These are phyloP conservation scores for Trilocha varians DNA, from an alignment of 2,888 invertebrate genomes.

Conservation along the genomic window DNA sequence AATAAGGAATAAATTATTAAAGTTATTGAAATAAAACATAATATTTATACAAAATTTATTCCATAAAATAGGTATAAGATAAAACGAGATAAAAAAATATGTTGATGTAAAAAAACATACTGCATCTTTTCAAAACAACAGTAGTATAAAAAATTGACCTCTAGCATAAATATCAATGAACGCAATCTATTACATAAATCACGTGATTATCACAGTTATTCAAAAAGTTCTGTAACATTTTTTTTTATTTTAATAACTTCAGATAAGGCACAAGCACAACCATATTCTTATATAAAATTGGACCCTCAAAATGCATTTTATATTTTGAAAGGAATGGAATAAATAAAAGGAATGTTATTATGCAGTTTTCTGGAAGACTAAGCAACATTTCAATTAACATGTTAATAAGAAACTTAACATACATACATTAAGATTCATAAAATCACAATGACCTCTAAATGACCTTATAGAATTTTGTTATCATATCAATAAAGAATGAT, in stretches of 20 bases:
- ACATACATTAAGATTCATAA: conserved; percentile 4
- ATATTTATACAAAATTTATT: no score
- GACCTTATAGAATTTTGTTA: conserved; percentile 23
- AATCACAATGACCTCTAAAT: conserved; percentile 31
- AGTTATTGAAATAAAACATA: no score
- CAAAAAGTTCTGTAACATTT: conserved; percentile 2
- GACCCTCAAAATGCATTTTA: background rate
- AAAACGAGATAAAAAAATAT: no score
- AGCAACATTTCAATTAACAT: background rate
- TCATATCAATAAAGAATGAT: conserved; percentile 5
- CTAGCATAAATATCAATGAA: conserved; percentile 23
- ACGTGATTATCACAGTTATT: conserved; percentile 28
- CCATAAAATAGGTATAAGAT: no score
- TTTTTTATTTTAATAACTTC: conserved; percentile 2
- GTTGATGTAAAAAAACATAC: background rate
- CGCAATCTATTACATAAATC: conserved; percentile 11
- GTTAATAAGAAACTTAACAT: background rate
- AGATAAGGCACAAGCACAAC: conserved; percentile 28
- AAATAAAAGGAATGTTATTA: conserved; percentile 1
- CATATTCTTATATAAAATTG: conserved; percentile 9
- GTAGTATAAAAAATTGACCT: conserved; percentile 37
- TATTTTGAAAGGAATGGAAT: no score
- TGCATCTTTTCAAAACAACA: conserved; percentile 27
- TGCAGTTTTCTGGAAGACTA: no score
- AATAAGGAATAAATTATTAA: no score